Conservation (phyloP, 2,888 invertebrate species). For the Pyrgus malvae region DNA sequence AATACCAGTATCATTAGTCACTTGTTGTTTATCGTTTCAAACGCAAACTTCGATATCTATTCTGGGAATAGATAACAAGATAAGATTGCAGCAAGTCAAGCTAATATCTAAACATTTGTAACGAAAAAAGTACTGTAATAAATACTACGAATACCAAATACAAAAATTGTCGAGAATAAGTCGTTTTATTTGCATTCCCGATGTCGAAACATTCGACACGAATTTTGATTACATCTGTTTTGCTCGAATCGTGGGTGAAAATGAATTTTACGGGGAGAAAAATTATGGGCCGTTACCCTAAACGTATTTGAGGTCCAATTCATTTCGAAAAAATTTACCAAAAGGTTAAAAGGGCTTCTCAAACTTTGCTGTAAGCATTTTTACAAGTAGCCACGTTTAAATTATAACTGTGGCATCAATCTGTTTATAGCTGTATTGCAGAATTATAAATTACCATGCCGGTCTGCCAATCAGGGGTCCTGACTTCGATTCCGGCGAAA, state of each 20-base stretch:
- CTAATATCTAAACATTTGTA: slow-evolving; percentile 1
- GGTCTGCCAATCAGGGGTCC: no score
- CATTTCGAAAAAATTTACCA: no score
- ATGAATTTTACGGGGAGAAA: slow-evolving; percentile 29
- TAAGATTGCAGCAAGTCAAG: slow-evolving; percentile 1
- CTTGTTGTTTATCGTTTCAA: neutral
- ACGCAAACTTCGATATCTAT: slow-evolving; percentile 35
- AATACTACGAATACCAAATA: slow-evolving; percentile 2
- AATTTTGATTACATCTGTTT: slow-evolving; percentile 18
- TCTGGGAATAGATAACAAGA: slow-evolving; percentile 17
- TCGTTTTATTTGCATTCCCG: neutral
- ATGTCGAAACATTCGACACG: neutral
- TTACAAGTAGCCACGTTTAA: no score
- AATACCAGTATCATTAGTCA: no score
- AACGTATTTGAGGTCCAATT: no score
- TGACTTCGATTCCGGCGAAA: no score
- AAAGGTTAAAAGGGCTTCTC: no score
- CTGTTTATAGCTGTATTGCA: no score
- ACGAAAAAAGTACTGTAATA: neutral
- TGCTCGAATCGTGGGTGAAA: slow-evolving; percentile 18
- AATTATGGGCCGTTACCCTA: slow-evolving; percentile 41
- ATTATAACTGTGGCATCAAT: no score
- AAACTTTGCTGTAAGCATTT: no score
- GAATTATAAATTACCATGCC: no score
- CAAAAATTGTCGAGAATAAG: neutral